Evolutionary conservation across 2,888 invertebrate genomes (phyloP).

Genomic region (Hirudinaria manillensis): DNA sequence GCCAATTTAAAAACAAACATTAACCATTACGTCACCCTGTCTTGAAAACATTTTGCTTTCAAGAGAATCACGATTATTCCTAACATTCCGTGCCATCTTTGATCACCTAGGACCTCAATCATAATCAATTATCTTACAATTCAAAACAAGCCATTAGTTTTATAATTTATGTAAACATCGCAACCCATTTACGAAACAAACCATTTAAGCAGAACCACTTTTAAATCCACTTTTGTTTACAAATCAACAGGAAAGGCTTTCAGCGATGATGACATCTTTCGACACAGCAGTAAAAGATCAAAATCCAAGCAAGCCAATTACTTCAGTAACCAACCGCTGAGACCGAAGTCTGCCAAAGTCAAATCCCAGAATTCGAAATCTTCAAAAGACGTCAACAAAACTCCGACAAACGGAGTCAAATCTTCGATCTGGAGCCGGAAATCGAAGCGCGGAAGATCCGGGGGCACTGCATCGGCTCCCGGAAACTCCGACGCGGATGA

Average conservation of each 20-base stretch:
- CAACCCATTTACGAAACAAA: too few relatives aligned
- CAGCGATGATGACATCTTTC: conserved; percentile 25
- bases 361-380: neutral
- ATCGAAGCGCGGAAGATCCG: neutral
- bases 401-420: neutral
- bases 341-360: neutral
- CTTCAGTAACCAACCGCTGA: conserved; percentile 5
- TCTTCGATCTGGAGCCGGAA: neutral
- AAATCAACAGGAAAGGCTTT: conserved; percentile 23
- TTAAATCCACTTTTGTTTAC: too few relatives aligned
- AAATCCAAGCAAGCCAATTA: neutral
- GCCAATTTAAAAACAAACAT: too few relatives aligned
- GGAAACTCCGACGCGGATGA: neutral
- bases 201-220: too few relatives aligned
- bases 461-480: neutral
- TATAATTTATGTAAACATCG: too few relatives aligned
- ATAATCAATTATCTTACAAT: too few relatives aligned
- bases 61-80: too few relatives aligned
- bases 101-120: too few relatives aligned
- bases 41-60: too few relatives aligned
- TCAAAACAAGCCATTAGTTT: too few relatives aligned
- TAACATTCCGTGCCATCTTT: too few relatives aligned
- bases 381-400: neutral
- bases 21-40: too few relatives aligned
- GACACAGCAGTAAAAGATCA: neutral